Base-by-base conservation (phyloP, 2,888 invertebrate species). In the Eristalinus aeneus region DNA sequence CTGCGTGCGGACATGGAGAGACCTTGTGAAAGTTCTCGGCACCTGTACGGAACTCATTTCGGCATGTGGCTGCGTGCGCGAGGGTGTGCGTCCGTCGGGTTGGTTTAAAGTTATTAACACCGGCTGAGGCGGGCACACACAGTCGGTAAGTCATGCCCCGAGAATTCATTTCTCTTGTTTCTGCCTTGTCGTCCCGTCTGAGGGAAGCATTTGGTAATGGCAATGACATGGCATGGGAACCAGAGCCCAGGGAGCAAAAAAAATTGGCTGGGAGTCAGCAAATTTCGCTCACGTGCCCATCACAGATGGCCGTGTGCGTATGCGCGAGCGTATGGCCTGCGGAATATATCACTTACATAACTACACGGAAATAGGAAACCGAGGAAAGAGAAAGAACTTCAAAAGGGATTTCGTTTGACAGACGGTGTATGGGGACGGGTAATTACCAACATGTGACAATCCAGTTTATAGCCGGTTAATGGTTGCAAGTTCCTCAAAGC, bases 391-490 rank as follows among this genome's bases (percentile, higher is more conserved):
- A 46, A 34, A 58, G 10, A 11, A 69, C 69, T 73, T 58, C 68
- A 71, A 61, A 67, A 46, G 68, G 61, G 54, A 69, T 63, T 69
- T 56, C 60, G 73, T 74, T 74, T 68, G 68, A 64, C 64, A 53
- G 16, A 64, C 71, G 27, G 64, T 46, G 60, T 53, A 58, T 34
- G 77, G 39, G n/a, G 39, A 16, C n/a, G 39, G 39, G 86, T 82
- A 86, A 77, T 86, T 86, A 82, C 82, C 68, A 82, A 73, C 86
- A 86, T 86, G 74, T 86, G 86, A 86, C 86, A 78, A 81, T 82
- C 77, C 73, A 86, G 81, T 86, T 86, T 86, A 77, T 77, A 65
- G 68, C 71, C 81, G 81, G 85, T 80, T 80, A 85, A 85, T 81
- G 81, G 76, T 46, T 67, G 67, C 71, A 76, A 85, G 85, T 76